phyloP scores from a whole-genome alignment of 2,797 vertebrate genomes.

The Periparus ater region DNA sequence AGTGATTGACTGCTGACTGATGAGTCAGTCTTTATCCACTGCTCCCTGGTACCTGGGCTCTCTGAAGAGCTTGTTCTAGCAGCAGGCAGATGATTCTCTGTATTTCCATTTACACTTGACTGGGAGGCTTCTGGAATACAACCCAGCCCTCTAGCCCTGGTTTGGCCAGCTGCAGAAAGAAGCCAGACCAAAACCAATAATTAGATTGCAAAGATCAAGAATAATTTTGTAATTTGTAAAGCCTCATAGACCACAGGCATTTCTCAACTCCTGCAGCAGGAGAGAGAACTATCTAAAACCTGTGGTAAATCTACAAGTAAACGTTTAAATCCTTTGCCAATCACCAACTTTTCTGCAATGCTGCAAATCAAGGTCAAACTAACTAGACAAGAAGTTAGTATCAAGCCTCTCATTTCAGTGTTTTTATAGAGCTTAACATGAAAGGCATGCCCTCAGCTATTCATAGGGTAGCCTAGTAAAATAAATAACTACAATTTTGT shows the following conservation, averaged over 20 bases:
- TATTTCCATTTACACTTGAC: constrained; percentile 21
- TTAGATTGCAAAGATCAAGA: not conserved
- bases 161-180: constrained; percentile 67
- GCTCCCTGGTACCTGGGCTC: constrained; percentile 70
- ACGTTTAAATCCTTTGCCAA: not conserved
- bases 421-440: not conserved
- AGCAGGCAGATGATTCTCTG: constrained; percentile 60
- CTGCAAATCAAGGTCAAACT: not conserved
- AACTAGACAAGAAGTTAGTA: not conserved
- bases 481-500: not conserved
- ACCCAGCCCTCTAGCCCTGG: constrained; percentile 75
- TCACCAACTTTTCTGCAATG: not conserved
- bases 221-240: not conserved
- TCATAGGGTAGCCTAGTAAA: not conserved
- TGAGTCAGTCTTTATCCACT: not conserved
- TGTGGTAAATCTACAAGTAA: fast-evolving
- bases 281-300: not conserved
- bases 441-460: not conserved
- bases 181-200: constrained; percentile 21
- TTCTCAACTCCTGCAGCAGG: not conserved
- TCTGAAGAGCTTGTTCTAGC: constrained; percentile 56
- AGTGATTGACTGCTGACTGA: not conserved
- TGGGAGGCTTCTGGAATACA: constrained; percentile 69
- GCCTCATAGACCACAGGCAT: not conserved
- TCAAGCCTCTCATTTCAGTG: not conserved